Evolutionary conservation across 2,113 vertebrate species (phyloP).

Genomic region (Haemorhous mexicanus): DNA sequence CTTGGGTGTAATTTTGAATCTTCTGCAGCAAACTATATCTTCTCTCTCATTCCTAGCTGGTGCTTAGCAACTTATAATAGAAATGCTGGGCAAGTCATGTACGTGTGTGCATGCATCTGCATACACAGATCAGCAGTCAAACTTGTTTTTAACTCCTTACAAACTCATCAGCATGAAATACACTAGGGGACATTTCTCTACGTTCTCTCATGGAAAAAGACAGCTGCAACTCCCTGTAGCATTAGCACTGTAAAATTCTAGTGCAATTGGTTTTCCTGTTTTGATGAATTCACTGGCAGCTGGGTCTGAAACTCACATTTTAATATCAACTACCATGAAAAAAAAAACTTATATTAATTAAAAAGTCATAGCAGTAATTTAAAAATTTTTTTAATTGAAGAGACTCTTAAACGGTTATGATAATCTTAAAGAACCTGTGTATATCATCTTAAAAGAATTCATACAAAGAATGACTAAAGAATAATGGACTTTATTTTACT

Average conservation of each 20-base stretch:
- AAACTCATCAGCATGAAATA: not conserved
- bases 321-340: not conserved
- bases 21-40: not conserved
- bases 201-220: not conserved
- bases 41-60: not conserved
- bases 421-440: not conserved
- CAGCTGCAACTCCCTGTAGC: not conserved
- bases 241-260: not conserved
- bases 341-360: not conserved
- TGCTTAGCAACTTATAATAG: not conserved
- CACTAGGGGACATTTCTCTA: not conserved
- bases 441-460: not conserved
- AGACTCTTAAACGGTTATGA: not conserved
- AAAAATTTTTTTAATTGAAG: not conserved
- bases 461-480: not conserved
- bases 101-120: fast-evolving
- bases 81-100: not conserved
- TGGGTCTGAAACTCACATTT: not conserved
- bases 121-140: not conserved
- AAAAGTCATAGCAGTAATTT: not conserved
- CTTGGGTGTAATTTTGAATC: not conserved
- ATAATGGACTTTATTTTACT: not conserved
- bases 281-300: not conserved
- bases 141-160: not conserved
- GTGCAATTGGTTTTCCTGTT: not conserved